phyloP scores from a whole-genome alignment of 2,797 vertebrate species.

The Cygnus olor region DNA sequence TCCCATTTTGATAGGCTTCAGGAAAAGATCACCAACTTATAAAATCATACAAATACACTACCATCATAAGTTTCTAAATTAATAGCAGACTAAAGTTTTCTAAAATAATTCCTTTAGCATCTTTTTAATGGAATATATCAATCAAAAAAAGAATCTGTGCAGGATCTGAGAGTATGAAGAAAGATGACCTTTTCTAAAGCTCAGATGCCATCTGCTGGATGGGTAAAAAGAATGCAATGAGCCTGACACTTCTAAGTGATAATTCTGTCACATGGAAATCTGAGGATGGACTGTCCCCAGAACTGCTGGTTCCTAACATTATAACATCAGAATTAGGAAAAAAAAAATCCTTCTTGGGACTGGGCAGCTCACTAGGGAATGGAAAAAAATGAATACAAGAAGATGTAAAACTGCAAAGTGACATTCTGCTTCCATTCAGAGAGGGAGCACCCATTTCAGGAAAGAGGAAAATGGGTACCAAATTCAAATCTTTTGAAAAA shows the following conservation, averaged over 20 bases:
- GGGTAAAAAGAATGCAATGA: conserved; percentile 59
- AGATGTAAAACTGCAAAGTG: background rate
- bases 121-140: background rate
- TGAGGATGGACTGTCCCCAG: background rate
- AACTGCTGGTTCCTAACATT: background rate
- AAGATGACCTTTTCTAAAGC: background rate
- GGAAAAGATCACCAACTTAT: background rate
- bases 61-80: background rate
- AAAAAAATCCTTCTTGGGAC: background rate
- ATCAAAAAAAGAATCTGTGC: background rate
- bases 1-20: background rate
- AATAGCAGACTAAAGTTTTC: background rate
- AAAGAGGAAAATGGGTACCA: background rate
- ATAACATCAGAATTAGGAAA: background rate
- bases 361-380: background rate
- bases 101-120: background rate
- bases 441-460: background rate
- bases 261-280: background rate
- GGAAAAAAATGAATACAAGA: background rate
- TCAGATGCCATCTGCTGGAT: conserved; percentile 55
- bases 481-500: background rate
- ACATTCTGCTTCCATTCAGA: background rate
- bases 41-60: background rate
- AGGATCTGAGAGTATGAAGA: fast-evolving
- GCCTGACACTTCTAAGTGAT: background rate